Percentiles rank a stretch among this genome's conserved stretches.
phyloP scores from a whole-genome alignment of 2,113 vertebrate genomes.

The Rhynchomys soricoides region DNA sequence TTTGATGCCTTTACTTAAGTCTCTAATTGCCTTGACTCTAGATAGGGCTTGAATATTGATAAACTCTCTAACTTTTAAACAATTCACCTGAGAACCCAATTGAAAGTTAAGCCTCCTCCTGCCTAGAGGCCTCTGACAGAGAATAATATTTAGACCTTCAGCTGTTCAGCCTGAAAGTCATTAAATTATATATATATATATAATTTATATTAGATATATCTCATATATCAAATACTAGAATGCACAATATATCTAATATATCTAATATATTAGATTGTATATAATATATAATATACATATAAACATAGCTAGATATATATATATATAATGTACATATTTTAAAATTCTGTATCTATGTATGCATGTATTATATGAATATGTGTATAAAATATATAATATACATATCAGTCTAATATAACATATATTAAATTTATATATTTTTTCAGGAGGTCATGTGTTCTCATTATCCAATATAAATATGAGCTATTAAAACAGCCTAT shows the following conservation, averaged over 20 bases:
- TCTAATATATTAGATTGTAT: too few relatives aligned
- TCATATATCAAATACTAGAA: too few relatives aligned
- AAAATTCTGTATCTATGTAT: background rate
- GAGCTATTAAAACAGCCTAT: background rate
- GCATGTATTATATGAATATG: background rate
- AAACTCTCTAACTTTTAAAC: background rate
- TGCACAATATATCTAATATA: too few relatives aligned
- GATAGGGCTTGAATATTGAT: background rate
- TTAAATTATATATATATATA: background rate
- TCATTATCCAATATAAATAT: background rate
- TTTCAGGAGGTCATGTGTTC: background rate
- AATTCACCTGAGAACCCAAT: background rate
- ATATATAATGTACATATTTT: too few relatives aligned
- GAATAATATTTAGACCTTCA: slow-evolving; percentile 44
- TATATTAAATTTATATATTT: too few relatives aligned
- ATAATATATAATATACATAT: background rate
- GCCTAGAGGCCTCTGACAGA: background rate
- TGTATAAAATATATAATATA: background rate
- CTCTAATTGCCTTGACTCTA: background rate
- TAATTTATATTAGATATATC: too few relatives aligned
- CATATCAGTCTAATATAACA: too few relatives aligned
- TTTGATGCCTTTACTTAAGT: background rate
- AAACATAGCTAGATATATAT: too few relatives aligned
- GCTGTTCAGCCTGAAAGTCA: slow-evolving; percentile 29
- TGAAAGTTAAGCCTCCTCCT: slow-evolving; percentile 3